phyloP scores from a whole-genome alignment of 2,888 invertebrate genomes.

The Automeris io region DNA sequence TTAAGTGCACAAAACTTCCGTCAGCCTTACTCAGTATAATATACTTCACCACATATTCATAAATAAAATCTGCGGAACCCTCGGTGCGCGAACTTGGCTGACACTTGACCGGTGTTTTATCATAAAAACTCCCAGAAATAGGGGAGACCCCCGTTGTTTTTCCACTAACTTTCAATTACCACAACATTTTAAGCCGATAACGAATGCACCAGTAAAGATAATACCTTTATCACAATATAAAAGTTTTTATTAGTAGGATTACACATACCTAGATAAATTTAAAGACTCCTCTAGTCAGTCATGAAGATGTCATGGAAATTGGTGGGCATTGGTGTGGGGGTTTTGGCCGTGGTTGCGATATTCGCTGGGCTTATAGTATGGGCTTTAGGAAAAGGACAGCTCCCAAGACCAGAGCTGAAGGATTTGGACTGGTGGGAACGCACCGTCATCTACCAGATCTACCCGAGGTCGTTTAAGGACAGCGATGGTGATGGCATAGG shows the following conservation, averaged over 20 bases:
- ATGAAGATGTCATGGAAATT: conserved; percentile 23
- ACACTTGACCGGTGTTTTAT: too few relatives aligned
- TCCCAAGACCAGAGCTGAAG: conserved; percentile 26
- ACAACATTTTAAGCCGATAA: neutral
- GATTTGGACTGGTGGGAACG: conserved; percentile 86
- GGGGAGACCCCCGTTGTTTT: too few relatives aligned
- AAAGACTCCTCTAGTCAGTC: conserved; percentile 14
- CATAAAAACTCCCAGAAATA: too few relatives aligned
- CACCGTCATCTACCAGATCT: conserved; percentile 88
- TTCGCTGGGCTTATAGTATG: conserved; percentile 32
- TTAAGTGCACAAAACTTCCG: too few relatives aligned
- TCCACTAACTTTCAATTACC: neutral
- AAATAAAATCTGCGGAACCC: too few relatives aligned
- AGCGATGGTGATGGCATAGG: conserved; percentile 88
- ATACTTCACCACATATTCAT: too few relatives aligned
- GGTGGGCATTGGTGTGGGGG: conserved; percentile 21
- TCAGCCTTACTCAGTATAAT: too few relatives aligned
- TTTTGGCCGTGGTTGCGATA: conserved; percentile 26
- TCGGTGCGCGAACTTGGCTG: too few relatives aligned
- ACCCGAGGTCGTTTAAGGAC: conserved; percentile 89
- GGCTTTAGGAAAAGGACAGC: conserved; percentile 26
- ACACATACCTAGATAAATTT: conserved; percentile 15
- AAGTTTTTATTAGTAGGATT: neutral
- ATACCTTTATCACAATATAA: neutral
- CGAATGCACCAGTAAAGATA: too few relatives aligned